Base-by-base conservation (phyloP, 2,888 invertebrate species). In the Cosmia trapezina region DNA sequence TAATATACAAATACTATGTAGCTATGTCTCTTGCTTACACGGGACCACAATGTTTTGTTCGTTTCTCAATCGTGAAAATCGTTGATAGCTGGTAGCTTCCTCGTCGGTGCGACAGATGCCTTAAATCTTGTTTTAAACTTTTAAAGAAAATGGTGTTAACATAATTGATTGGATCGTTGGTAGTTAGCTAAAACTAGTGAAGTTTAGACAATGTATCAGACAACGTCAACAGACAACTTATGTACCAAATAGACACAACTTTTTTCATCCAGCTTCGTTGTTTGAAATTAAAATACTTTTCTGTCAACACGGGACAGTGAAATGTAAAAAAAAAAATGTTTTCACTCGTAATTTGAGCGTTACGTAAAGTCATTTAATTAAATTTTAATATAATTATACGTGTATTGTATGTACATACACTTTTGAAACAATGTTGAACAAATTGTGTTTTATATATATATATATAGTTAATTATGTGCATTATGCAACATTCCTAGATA, bases 261-360 rank as follows among this genome's bases (percentile, higher is more conserved):
- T 83, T 83, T 83, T 78, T 73, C 80, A 83, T 83, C 49, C 76
- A 60, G 19, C 76, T 53, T 57, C 37, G 59, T 33, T 47, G 41
- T 72, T 71, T 49, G 12, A 57, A 54, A 81, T 70, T 66, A 57
- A 80, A 81, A 81, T 75, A 72, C 72, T 22, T 78, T 49, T 61
- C 60, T 57, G 56, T n/a, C 65, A 75, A 67, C 71, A 47, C 17
- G 33, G 43, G 17, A 63, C 22, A 45, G n/a, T 62, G 22, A 19
- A 54, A 14, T 28, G 0, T 14, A 7, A 54, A 14, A 54, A 54
- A 14, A 54, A 54, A 71, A 54, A 71, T 56, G 12, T 53, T 53
- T 67, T 53, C 22, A 49, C 33, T 61, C 47, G 43, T 49, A 56
- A n/a, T n/a, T n/a, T n/a, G n/a, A 60, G 9, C 49, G 37, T 51